These are phyloP conservation scores for Ochotona curzoniae DNA, from an alignment of 2,113 vertebrate species.

Conservation along the genomic window DNA sequence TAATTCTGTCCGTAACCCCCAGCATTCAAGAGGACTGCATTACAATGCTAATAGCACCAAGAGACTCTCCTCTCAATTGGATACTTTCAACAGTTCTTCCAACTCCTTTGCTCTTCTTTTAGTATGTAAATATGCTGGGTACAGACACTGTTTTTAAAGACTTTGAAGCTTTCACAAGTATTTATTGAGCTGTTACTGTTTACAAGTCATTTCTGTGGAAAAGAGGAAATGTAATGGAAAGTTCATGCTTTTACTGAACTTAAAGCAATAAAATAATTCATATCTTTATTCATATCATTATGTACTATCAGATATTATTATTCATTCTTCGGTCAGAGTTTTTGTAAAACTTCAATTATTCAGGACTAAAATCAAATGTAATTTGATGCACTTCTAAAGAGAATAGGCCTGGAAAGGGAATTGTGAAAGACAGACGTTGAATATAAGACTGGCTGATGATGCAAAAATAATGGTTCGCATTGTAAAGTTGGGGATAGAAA, in stretches of 20 bases:
- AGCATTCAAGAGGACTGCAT: background rate
- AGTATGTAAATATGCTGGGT: background rate
- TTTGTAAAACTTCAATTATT: background rate
- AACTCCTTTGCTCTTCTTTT: slow-evolving; percentile 15
- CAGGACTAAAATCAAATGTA: background rate
- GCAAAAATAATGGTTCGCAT: background rate
- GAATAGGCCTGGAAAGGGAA: background rate
- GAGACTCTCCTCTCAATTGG: background rate
- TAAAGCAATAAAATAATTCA: background rate
- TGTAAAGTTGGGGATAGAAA: background rate
- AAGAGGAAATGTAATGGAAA: background rate
- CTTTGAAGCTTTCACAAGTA: background rate
- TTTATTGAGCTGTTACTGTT: slow-evolving; percentile 29
- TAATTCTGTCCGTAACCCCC: background rate
- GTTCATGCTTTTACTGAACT: background rate
- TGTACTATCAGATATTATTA: background rate
- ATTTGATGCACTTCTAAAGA: background rate
- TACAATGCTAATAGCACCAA: background rate
- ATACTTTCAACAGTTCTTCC: background rate
- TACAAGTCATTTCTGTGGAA: background rate
- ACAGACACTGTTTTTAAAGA: background rate
- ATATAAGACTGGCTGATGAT: background rate
- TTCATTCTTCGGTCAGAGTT: background rate
- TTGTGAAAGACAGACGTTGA: background rate
- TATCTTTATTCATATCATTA: background rate